Evolutionary conservation across 2,797 vertebrate species (phyloP).

Genomic region (Cryptoblepharus egeriae): DNA sequence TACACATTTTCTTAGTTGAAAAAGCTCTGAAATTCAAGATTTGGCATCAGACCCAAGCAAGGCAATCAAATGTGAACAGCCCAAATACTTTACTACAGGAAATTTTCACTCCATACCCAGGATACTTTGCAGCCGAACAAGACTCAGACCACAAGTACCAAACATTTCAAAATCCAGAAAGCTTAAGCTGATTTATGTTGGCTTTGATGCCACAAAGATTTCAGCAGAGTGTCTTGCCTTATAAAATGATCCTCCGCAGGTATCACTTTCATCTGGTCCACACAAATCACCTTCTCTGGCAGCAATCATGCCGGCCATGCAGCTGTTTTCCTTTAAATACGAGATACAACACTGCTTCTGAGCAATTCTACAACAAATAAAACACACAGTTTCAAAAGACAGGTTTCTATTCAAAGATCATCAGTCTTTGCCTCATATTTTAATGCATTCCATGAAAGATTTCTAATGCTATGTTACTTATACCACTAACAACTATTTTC

Average conservation of each 20-base stretch:
- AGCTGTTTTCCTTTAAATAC: constrained; percentile 85
- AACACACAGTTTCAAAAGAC: constrained; percentile 16
- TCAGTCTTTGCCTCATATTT: neutral
- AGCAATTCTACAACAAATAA: constrained; percentile 77
- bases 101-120: neutral
- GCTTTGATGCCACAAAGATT: neutral
- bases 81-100: neutral
- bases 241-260: constrained; percentile 80
- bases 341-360: constrained; percentile 90
- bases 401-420: neutral
- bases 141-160: fast-evolving
- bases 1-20: neutral
- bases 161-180: neutral
- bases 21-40: constrained; percentile 5
- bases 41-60: neutral
- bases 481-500: neutral
- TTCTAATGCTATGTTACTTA: neutral
- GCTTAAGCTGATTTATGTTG: neutral
- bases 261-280: constrained; percentile 69
- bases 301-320: constrained; percentile 83
- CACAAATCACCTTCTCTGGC: constrained; percentile 86
- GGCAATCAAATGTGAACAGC: neutral
- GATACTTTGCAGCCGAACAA: neutral
- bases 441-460: neutral
- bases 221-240: constrained; percentile 77